These are phyloP conservation scores for Heptascelio sp. DNA, from an alignment of 2,888 invertebrate species.

Conservation along the genomic window DNA sequence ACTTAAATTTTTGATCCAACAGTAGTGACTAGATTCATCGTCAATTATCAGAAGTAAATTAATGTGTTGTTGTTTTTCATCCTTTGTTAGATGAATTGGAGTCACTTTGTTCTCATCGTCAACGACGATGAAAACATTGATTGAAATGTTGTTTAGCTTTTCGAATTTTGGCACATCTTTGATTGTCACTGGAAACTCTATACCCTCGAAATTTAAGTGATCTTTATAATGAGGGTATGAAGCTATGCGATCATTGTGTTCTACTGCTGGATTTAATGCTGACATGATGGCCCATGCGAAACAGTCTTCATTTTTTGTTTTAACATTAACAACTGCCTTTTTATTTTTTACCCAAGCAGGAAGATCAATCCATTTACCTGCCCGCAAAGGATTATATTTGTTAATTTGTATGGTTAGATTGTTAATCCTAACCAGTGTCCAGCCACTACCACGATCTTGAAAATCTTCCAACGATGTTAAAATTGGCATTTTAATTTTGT, in stretches of 20 bases:
- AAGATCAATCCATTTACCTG: constrained; percentile 39
- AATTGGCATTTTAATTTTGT: too few species aligned
- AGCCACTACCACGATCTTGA: too few species aligned
- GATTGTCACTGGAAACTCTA: not conserved
- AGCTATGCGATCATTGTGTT: not conserved
- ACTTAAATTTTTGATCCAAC: constrained; percentile 26
- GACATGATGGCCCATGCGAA: constrained; percentile 39
- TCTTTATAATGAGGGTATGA: constrained; percentile 10
- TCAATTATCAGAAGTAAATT: not conserved
- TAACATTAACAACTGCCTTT: constrained; percentile 28
- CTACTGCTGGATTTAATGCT: not conserved
- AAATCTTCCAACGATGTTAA: too few species aligned
- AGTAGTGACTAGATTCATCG: not conserved
- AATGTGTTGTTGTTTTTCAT: constrained; percentile 2
- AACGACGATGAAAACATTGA: not conserved
- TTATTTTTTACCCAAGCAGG: constrained; percentile 19
- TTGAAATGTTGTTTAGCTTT: constrained; percentile 2
- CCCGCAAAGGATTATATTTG: constrained; percentile 49
- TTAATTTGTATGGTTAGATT: too few species aligned
- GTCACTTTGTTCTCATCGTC: not conserved
- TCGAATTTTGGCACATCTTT: constrained; percentile 26
- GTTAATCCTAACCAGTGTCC: too few species aligned
- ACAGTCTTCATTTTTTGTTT: constrained; percentile 27
- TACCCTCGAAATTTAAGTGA: not conserved
- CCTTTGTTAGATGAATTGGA: not conserved